phyloP scores from a whole-genome alignment of 2,113 vertebrate genomes.

The Athene cunicularia region DNA sequence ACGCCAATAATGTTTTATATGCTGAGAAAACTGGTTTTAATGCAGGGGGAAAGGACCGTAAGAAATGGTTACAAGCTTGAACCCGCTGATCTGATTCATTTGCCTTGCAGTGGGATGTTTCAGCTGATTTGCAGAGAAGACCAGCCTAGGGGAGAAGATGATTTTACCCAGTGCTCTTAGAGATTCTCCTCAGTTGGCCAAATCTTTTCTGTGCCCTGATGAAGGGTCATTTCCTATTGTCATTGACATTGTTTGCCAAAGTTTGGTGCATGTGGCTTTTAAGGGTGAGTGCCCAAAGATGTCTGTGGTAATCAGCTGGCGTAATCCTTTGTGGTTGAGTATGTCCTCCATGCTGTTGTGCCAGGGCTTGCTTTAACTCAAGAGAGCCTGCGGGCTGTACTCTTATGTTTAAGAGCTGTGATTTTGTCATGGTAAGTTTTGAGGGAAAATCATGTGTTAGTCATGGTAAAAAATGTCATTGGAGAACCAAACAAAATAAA shows the following conservation, averaged over 20 bases:
- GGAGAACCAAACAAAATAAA: constrained; percentile 28
- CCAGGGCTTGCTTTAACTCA: constrained; percentile 26
- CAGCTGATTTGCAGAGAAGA: neutral
- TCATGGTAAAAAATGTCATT: constrained; percentile 54
- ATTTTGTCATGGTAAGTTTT: constrained; percentile 66
- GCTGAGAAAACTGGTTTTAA: neutral
- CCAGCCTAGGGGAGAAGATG: neutral
- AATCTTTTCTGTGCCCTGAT: neutral
- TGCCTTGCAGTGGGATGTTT: neutral
- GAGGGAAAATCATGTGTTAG: constrained; percentile 62
- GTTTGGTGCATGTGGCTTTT: neutral
- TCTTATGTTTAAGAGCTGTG: constrained; percentile 54
- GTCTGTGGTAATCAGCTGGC: constrained; percentile 24
- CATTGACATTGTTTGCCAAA: neutral
- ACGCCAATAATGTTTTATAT: neutral
- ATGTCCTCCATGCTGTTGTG: neutral
- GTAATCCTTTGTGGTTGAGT: constrained; percentile 29
- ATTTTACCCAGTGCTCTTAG: neutral
- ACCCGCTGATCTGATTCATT: neutral
- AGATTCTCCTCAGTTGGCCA: neutral
- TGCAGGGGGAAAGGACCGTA: neutral
- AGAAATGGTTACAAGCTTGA: neutral
- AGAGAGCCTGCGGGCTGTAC: constrained; percentile 37
- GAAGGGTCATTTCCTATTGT: neutral
- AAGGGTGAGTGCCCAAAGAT: neutral